phyloP scores from a whole-genome alignment of 1,140 invertebrate genomes.

The Theocolax elegans region DNA sequence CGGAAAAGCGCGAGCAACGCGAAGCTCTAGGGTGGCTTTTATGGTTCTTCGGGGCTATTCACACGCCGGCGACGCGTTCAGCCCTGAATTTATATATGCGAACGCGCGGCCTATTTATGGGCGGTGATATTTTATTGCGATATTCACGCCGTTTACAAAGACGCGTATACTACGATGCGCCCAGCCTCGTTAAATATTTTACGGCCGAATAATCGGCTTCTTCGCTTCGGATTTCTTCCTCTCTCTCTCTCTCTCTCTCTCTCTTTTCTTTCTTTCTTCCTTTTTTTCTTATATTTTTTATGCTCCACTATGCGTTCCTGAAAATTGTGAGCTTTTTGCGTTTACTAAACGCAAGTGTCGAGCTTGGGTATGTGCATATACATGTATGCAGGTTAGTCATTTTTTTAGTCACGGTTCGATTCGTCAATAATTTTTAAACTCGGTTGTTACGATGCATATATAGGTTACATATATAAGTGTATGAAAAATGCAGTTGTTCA shows the following conservation, averaged over 20 bases:
- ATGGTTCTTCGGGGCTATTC: slow-evolving; percentile 31
- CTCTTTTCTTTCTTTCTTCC: slow-evolving; percentile 8
- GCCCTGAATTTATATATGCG: slow-evolving; percentile 49
- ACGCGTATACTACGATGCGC: slow-evolving; percentile 45
- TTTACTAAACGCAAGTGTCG: neutral
- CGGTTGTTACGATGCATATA: too few species aligned
- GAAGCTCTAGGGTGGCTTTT: slow-evolving; percentile 13
- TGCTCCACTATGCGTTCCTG: neutral
- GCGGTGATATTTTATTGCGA: slow-evolving; percentile 62
- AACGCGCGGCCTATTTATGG: slow-evolving; percentile 42
- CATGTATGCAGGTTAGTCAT: too few species aligned
- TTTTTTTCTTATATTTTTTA: too few species aligned
- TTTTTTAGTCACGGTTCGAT: too few species aligned
- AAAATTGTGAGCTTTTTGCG: neutral
- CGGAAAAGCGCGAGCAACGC: slow-evolving; percentile 36
- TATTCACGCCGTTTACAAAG: slow-evolving; percentile 65
- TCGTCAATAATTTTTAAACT: too few species aligned
- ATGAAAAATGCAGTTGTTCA: too few species aligned
- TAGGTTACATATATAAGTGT: too few species aligned
- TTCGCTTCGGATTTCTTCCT: slow-evolving; percentile 36
- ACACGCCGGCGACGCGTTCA: slow-evolving; percentile 4
- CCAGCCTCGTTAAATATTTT: slow-evolving; percentile 65
- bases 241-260: slow-evolving; percentile 1
- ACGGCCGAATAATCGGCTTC: slow-evolving; percentile 55
- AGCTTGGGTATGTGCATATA: too few species aligned